A percentile compares a stretch with the other conserved stretches of the same genome.
phyloP scores from a whole-genome alignment of 2,113 vertebrate species.

The Athene noctua region DNA sequence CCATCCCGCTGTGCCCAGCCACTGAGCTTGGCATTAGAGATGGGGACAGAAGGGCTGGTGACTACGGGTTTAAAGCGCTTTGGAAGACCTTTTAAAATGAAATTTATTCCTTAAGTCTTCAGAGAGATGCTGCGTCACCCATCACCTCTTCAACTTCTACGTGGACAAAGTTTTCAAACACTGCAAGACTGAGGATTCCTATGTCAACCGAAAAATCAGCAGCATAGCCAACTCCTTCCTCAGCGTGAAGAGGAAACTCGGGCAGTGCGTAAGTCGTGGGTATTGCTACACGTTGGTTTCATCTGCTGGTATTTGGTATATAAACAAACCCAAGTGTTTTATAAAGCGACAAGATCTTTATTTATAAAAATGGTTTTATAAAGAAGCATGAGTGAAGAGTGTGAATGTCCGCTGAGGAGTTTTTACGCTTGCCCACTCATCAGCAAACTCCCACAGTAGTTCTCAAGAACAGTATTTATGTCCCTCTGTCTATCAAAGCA shows the following conservation, averaged over 20 bases:
- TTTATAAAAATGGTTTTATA: neutral
- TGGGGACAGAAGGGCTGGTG: neutral
- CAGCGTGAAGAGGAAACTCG: slow-evolving; percentile 50
- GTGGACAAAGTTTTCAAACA: slow-evolving; percentile 86
- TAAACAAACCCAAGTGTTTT: neutral
- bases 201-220: slow-evolving; percentile 67
- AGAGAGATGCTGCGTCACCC: slow-evolving; percentile 86
- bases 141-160: slow-evolving; percentile 84
- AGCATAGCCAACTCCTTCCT: slow-evolving; percentile 80
- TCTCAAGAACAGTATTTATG: neutral
- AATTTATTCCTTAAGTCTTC: slow-evolving; percentile 47
- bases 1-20: neutral
- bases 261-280: slow-evolving; percentile 69
- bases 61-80: neutral
- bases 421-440: neutral
- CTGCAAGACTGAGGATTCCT: slow-evolving; percentile 52
- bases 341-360: neutral
- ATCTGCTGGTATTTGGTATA: fast-evolving
- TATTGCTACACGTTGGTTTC: fast-evolving
- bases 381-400: neutral
- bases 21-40: neutral
- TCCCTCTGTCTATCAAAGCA: fast-evolving
- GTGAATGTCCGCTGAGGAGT: fast-evolving
- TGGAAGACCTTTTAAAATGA: neutral
- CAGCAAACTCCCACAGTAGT: neutral